A percentile compares a stretch with the other conserved stretches of the same genome.
Conservation (phyloP, 1,140 invertebrate species). For the Nixonia krombeini region DNA sequence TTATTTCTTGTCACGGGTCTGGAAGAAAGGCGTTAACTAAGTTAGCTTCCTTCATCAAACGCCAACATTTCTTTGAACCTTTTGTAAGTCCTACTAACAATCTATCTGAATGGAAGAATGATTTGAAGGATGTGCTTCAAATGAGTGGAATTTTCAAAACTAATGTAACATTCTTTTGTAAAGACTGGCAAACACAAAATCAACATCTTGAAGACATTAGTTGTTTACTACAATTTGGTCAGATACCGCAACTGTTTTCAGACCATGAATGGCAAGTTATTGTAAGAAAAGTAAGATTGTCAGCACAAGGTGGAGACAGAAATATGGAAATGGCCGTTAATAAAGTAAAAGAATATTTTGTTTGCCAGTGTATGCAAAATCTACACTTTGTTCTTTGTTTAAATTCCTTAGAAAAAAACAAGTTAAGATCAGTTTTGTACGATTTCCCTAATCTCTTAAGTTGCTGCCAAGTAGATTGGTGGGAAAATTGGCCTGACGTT, state of each 20-base stretch:
- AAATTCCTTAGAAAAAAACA: conserved; percentile 73
- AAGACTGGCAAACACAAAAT: conserved; percentile 75
- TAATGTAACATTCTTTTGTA: conserved; percentile 74
- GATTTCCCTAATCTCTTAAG: conserved; percentile 78
- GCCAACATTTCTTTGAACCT: conserved; percentile 75
- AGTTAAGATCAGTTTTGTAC: conserved; percentile 67
- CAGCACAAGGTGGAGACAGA: conserved; percentile 68
- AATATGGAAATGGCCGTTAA: conserved; percentile 74
- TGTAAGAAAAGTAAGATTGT: conserved; percentile 68
- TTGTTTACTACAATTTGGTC: conserved; percentile 76
- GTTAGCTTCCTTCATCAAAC: conserved; percentile 75
- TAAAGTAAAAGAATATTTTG: conserved; percentile 76
- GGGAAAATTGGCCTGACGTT: conserved; percentile 80
- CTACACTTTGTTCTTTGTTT: conserved; percentile 80
- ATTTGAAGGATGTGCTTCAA: conserved; percentile 76
- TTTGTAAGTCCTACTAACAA: conserved; percentile 74
- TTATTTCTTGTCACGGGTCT: conserved; percentile 76
- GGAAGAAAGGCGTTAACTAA: conserved; percentile 75
- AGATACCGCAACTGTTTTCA: conserved; percentile 77
- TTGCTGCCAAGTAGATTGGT: conserved; percentile 83
- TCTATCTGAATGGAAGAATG: conserved; percentile 74
- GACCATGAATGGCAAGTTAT: conserved; percentile 76
- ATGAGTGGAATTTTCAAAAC: conserved; percentile 65
- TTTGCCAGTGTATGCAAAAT: conserved; percentile 75
- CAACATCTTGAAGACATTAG: conserved; percentile 77